These are phyloP conservation scores for Agapornis roseicollis DNA, from an alignment of 2,113 vertebrate species.

Conservation along the genomic window DNA sequence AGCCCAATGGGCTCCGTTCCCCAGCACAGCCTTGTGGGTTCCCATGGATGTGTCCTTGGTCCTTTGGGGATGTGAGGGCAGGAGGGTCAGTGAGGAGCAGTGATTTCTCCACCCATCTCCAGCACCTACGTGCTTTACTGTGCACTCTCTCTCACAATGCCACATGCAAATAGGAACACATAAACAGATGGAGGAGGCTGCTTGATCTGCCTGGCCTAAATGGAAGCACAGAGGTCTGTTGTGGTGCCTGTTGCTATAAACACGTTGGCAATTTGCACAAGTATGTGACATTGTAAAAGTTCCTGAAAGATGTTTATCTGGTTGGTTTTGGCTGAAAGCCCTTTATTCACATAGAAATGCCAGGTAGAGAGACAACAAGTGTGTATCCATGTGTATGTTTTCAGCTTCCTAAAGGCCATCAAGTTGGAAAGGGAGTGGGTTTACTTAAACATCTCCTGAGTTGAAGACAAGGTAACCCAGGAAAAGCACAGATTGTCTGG, in stretches of 20 bases:
- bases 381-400: constrained; percentile 26
- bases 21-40: neutral
- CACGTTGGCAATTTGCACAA: constrained; percentile 86
- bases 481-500: neutral
- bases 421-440: constrained; percentile 37
- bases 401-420: constrained; percentile 57
- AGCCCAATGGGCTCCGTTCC: neutral
- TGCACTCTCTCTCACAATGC: neutral
- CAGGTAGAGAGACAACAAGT: constrained; percentile 67
- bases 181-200: neutral
- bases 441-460: constrained; percentile 6
- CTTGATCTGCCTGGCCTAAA: constrained; percentile 56
- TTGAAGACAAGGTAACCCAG: constrained; percentile 21
- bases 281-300: constrained; percentile 89
- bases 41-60: rapidly evolving
- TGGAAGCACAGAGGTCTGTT: constrained; percentile 82
- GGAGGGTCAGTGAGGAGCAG: neutral
- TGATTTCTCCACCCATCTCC: constrained; percentile 20
- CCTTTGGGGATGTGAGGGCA: neutral
- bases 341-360: constrained; percentile 56
- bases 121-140: constrained; percentile 12
- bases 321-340: constrained; percentile 76
- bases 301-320: constrained; percentile 91
- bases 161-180: neutral
- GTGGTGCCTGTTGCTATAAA: constrained; percentile 97